These are phyloP conservation scores for Clepsis dumicolana DNA, from an alignment of 2,888 invertebrate genomes.

Conservation along the genomic window DNA sequence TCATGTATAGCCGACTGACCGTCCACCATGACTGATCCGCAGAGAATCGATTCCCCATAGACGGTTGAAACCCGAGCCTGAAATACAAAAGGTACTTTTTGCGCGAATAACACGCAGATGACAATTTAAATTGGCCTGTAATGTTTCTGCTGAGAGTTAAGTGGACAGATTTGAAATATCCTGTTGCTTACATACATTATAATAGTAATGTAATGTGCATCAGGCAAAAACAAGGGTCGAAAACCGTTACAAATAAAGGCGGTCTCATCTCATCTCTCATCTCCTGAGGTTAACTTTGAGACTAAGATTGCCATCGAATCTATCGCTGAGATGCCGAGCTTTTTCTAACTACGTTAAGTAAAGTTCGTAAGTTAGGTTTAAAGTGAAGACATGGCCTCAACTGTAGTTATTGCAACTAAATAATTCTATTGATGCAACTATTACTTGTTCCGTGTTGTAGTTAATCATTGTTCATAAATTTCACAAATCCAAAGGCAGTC, in stretches of 20 bases:
- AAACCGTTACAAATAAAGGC: neutral
- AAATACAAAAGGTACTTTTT: constrained; percentile 26
- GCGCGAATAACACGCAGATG: constrained; percentile 8
- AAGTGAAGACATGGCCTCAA: neutral
- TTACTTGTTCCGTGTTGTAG: too few species aligned
- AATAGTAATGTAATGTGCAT: neutral
- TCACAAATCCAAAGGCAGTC: too few species aligned
- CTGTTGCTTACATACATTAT: constrained; percentile 2
- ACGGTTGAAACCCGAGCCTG: constrained; percentile 11
- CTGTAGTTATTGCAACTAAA: neutral
- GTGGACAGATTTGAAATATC: constrained; percentile 16
- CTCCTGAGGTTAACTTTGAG: neutral
- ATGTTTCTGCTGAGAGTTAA: constrained; percentile 2
- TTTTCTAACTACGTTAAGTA: neutral
- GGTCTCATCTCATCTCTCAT: neutral
- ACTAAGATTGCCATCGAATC: neutral
- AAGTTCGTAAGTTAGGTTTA: too few species aligned
- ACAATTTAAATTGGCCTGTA: constrained; percentile 6
- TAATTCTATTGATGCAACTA: neutral
- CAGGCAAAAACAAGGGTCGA: neutral
- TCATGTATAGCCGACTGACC: constrained; percentile 51
- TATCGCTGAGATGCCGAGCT: too few species aligned
- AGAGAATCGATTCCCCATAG: constrained; percentile 58
- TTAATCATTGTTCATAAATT: neutral
- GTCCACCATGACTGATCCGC: constrained; percentile 59